phyloP scores from a whole-genome alignment of 1,140 invertebrate species.

The Ostrea edulis region DNA sequence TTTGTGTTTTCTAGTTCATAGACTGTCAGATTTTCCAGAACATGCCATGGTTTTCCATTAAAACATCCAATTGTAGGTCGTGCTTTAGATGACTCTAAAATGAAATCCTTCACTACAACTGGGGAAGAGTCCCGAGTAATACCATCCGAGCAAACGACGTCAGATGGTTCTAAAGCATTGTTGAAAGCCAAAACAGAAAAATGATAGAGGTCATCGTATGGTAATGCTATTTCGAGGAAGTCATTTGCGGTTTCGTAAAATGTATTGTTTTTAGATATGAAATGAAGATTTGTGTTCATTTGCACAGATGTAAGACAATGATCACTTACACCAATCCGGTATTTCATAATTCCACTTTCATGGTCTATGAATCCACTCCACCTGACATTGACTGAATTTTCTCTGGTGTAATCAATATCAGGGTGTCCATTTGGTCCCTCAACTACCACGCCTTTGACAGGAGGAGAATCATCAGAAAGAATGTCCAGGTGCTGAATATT shows the following conservation, averaged over 20 bases:
- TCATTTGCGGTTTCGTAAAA: neutral
- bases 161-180: conserved; percentile 59
- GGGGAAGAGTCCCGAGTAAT: conserved; percentile 57
- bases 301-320: conserved; percentile 48
- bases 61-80: conserved; percentile 50
- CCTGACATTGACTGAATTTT: conserved; percentile 35
- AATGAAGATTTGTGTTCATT: neutral
- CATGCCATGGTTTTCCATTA: conserved; percentile 53
- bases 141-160: conserved; percentile 63
- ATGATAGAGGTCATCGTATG: conserved; percentile 31
- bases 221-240: too few relatives aligned
- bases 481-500: conserved; percentile 54
- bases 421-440: conserved; percentile 53
- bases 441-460: conserved; percentile 56
- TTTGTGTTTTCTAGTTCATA: neutral
- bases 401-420: conserved; percentile 62
- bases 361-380: conserved; percentile 64
- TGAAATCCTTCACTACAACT: conserved; percentile 54
- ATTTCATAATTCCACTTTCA: conserved; percentile 61
- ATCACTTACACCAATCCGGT: conserved; percentile 50
- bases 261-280: neutral
- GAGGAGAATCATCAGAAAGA: conserved; percentile 64
- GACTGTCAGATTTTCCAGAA: conserved; percentile 55
- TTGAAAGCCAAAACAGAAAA: conserved; percentile 63
- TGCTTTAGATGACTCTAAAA: conserved; percentile 45